Evolutionary conservation across 2,888 invertebrate genomes (phyloP), one percentile per base, ranked within the genome.

Genomic region (Epinotia ramella): DNA sequence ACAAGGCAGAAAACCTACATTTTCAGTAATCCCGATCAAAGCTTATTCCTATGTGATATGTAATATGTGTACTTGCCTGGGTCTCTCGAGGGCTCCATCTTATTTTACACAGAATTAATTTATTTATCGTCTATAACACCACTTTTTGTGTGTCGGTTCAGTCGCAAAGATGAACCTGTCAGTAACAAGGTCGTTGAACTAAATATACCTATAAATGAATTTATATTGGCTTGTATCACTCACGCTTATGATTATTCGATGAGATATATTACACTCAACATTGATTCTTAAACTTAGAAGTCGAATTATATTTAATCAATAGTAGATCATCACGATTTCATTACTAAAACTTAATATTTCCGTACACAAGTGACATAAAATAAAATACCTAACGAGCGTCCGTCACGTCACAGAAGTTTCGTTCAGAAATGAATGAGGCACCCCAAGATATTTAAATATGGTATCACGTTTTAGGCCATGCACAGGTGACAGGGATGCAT

Each of bases 141-240:
- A 93, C 93, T 94, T 92, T 92, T 93, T 91, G 89, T 94, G 90
- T 88, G 91, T 88, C 86, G 90, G 86, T 91, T 90, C 88, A 89
- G 91, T 90, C 87, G 91, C 90, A 85, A 91, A 90, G 92, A 93
- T 93, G 94, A 92, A 93, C 94, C 94, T 94, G 94, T 94, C 94
- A 94, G 93, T 89, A 94, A 92, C 94, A 94, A 94, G 94, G 94
- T 94, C 94, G 92, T 90, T 94, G 94, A 94, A 94, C 94, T 94
- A 94, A 93, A 94, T 94, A 92, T 93, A 93, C 92, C 90, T 93
- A 91, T 87, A 88, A 85, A 86, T 88, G 87, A 87, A 88, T 87
- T 86, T 87, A 87, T 86, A 89, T 87, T 82, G 83, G 84, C 83
- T 82, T 78, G 77, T 79, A 82, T 81, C 81, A 84, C 85, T 85